A percentile compares a stretch with the other conserved stretches of the same genome.
phyloP scores from a whole-genome alignment of 2,888 invertebrate genomes.

The Hirtodrosophila histrioides region DNA sequence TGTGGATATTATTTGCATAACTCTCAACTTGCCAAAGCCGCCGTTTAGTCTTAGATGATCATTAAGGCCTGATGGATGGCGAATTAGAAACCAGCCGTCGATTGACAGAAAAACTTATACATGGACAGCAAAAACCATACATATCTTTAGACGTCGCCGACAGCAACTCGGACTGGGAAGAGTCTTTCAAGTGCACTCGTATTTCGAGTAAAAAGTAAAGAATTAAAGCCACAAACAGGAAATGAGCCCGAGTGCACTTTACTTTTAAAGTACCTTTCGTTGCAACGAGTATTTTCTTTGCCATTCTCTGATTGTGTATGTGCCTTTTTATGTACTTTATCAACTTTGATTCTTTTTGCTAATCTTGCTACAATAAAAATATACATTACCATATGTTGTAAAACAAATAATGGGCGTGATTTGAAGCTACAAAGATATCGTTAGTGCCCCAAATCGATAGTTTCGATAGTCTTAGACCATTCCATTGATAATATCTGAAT shows the following conservation, averaged over 20 bases:
- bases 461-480: too few relatives aligned
- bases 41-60: slow-evolving; percentile 33
- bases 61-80: slow-evolving; percentile 43
- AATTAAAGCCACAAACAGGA: slow-evolving; percentile 55
- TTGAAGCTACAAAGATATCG: too few relatives aligned
- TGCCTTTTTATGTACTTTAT: slow-evolving; percentile 12
- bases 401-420: too few relatives aligned
- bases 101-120: slow-evolving; percentile 26
- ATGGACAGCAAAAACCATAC: slow-evolving; percentile 11
- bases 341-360: background rate
- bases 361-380: too few relatives aligned
- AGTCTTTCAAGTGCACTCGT: background rate
- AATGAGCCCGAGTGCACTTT: slow-evolving; percentile 62
- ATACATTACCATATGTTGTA: too few relatives aligned
- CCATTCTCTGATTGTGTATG: slow-evolving; percentile 10
- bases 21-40: slow-evolving; percentile 17
- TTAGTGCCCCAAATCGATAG: too few relatives aligned
- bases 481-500: too few relatives aligned
- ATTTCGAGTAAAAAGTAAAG: slow-evolving; percentile 1
- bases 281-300: slow-evolving; percentile 36
- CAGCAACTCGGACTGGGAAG: slow-evolving; percentile 19
- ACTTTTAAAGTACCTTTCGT: slow-evolving; percentile 66
- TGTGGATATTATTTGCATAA: slow-evolving; percentile 21
- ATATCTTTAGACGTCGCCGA: slow-evolving; percentile 8
- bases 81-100: slow-evolving; percentile 61